phyloP scores from a whole-genome alignment of 2,113 vertebrate genomes.

The Sturnus vulgaris region DNA sequence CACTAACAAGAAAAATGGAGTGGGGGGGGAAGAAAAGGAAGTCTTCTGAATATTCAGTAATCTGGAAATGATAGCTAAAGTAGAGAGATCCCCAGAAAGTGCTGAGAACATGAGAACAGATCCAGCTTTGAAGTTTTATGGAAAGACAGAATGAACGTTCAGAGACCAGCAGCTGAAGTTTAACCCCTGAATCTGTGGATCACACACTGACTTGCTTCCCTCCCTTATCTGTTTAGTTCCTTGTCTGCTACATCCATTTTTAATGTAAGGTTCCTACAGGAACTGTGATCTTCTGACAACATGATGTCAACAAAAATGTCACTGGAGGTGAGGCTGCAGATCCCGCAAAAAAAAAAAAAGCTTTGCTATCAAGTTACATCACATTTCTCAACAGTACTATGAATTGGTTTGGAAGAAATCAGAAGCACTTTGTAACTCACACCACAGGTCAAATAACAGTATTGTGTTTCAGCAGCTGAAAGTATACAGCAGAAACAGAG shows the following conservation, averaged over 20 bases:
- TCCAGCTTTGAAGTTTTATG: background rate
- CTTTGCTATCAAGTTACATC: background rate
- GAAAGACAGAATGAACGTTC: background rate
- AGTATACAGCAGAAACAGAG: background rate
- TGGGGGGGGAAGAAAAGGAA: background rate
- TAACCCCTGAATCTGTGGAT: background rate
- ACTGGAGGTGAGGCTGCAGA: background rate
- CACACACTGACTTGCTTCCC: background rate
- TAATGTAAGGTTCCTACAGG: background rate
- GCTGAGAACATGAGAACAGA: background rate
- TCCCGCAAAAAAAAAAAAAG: background rate
- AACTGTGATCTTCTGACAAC: background rate
- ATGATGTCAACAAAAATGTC: background rate
- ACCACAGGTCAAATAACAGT: background rate
- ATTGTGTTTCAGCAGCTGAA: background rate
- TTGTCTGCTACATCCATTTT: background rate
- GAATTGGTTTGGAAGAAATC: background rate
- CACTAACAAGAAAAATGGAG: background rate
- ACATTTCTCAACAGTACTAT: background rate
- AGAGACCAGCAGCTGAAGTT: background rate
- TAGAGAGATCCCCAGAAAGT: background rate
- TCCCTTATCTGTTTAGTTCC: background rate
- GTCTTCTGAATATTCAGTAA: background rate
- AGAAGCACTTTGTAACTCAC: background rate
- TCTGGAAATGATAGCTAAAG: background rate